These are phyloP conservation scores for Troilus luridus DNA, from an alignment of 2,888 invertebrate species.

Conservation along the genomic window DNA sequence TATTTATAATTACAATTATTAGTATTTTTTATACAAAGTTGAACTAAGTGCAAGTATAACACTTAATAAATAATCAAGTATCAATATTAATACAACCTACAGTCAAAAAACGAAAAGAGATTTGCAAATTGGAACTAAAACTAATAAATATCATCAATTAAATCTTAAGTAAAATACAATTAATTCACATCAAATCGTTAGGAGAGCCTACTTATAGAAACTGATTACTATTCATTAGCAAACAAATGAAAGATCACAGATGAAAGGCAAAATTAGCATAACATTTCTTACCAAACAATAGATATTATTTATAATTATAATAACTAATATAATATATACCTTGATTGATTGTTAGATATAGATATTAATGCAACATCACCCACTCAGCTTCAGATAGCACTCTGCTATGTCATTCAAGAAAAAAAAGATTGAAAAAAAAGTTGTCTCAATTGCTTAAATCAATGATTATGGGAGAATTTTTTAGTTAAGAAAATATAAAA, in stretches of 20 bases:
- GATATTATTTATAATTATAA: not conserved
- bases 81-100: not conserved
- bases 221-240: not conserved
- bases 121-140: not conserved
- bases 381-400: not conserved
- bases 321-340: not conserved
- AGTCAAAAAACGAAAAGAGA: not conserved
- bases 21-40: no score
- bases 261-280: not conserved
- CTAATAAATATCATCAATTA: not conserved
- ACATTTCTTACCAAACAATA: not conserved
- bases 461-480: not conserved
- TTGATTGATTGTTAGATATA: not conserved
- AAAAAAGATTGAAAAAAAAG: not conserved
- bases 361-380: slow-evolving; percentile 2
- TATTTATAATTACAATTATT: no score
- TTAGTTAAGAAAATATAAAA: not conserved
- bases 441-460: not conserved
- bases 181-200: not conserved
- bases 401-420: not conserved
- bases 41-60: no score
- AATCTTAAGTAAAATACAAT: not conserved
- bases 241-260: not conserved
- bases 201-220: not conserved
- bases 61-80: not conserved